A percentile compares a stretch with the other conserved stretches of the same genome.
These are phyloP conservation scores for Meda fulgida DNA, from an alignment of 2,797 vertebrate genomes.

Conservation along the genomic window DNA sequence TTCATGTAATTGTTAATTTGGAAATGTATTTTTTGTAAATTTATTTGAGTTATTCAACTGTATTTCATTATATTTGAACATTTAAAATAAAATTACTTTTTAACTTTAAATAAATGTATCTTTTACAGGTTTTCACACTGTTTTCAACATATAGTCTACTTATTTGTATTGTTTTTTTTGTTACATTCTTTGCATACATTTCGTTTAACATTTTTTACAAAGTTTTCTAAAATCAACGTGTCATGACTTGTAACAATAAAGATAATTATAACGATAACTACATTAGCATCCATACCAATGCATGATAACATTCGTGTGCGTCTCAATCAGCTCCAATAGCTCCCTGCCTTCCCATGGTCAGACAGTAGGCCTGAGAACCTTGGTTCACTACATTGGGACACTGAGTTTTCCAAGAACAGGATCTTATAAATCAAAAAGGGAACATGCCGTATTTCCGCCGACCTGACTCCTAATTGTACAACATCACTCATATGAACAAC, in stretches of 20 bases:
- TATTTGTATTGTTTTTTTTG: neutral
- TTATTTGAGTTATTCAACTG: neutral
- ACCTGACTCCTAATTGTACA: neutral
- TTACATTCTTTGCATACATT: neutral
- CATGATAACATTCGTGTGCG: neutral
- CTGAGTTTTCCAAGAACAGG: neutral
- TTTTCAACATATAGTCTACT: neutral
- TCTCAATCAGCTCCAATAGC: neutral
- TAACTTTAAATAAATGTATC: conserved; percentile 1
- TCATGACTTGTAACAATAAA: neutral
- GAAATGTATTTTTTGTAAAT: neutral
- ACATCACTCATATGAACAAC: neutral
- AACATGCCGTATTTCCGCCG: neutral
- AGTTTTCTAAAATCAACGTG: neutral
- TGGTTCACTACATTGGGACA: neutral
- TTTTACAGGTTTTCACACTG: neutral
- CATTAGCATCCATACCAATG: neutral
- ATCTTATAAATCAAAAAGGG: too few relatives aligned
- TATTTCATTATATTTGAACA: neutral
- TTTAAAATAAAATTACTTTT: neutral
- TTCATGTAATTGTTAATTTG: too few relatives aligned
- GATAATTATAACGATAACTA: neutral
- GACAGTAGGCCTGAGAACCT: neutral
- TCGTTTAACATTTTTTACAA: neutral
- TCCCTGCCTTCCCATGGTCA: neutral